Base-by-base conservation (phyloP, 2,888 invertebrate species). In the Xylophagus ater region DNA sequence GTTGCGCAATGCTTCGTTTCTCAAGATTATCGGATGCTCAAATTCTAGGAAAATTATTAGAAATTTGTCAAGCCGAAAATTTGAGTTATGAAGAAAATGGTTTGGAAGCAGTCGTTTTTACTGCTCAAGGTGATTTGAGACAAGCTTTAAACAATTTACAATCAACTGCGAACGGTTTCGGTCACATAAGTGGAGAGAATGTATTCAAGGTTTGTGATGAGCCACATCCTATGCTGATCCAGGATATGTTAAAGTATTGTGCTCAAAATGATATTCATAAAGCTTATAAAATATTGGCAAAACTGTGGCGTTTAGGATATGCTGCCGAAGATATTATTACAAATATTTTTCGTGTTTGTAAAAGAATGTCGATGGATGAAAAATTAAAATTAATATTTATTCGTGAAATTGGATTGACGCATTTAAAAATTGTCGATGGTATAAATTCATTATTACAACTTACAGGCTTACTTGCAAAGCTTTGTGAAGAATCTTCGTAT, bases 121-220 rank as follows among this genome's bases (percentile, higher is more conserved):
- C 97, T 0, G 90, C 97, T 0, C 96, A 98, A 67, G 98, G 98
- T 1, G 98, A 98, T 64, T 86, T 98, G 86, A 73, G 98, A 52
- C 92, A 97, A 57, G 97, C 86, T 0, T 70, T 99, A 32, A 99
- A 99, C 67, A 98, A 98, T 70, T 67, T 97, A 38, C 96, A 98
- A 66, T 89, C 90, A 1, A 92, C 92, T 0, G 81, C 81, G 35
- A 90, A 93, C 60, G 92, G 90, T 7, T 96, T 92, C 66, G 83
- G 80, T 2, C 78, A 81, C 54, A 82, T 99, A 10, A 87, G 80
- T 49, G 79, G 86, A 34, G 83, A 85, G 49, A 89, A 94, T 69
- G 98, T 98, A 15, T 97, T 96, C 61, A 94, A 93, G 73, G 94
- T 97, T 8, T 98, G 98, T 61, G 98, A 99, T 63, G 97, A 98